Evolutionary conservation across 1,140 invertebrate genomes (phyloP).

Genomic region (Phthorimaea operculella): DNA sequence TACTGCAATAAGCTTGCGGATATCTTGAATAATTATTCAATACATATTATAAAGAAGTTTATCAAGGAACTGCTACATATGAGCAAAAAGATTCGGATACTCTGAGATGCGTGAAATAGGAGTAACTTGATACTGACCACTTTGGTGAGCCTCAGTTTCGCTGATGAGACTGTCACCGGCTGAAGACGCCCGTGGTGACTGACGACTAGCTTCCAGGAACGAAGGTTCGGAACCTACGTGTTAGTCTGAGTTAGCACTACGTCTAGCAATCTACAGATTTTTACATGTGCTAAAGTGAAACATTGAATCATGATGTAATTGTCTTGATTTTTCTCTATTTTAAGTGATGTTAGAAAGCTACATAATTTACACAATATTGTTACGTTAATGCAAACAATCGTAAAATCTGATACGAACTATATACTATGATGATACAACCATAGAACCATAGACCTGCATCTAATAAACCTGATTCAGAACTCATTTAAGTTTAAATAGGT

Average conservation of each 20-base stretch:
- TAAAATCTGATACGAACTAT: too few species aligned
- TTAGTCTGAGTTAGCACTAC: conserved; percentile 20
- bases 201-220: conserved; percentile 55
- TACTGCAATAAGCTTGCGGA: conserved; percentile 39
- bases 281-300: too few species aligned
- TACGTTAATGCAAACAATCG: too few species aligned
- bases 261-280: conserved; percentile 9
- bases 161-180: conserved; percentile 58
- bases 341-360: too few species aligned
- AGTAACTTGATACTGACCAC: conserved; percentile 40
- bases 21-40: background rate
- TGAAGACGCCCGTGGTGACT: conserved; percentile 57
- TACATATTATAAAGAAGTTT: background rate
- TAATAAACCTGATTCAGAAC: too few species aligned
- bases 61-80: background rate
- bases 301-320: too few species aligned
- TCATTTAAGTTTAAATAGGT: too few species aligned
- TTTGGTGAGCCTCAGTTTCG: conserved; percentile 63
- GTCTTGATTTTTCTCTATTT: too few species aligned
- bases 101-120: background rate
- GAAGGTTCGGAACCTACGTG: conserved; percentile 56
- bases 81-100: background rate
- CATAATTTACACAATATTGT: too few species aligned
- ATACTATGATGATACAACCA: too few species aligned
- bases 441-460: too few species aligned